phyloP scores from a whole-genome alignment of 2,797 vertebrate species.

The Oryzias dopingdopingensis region DNA sequence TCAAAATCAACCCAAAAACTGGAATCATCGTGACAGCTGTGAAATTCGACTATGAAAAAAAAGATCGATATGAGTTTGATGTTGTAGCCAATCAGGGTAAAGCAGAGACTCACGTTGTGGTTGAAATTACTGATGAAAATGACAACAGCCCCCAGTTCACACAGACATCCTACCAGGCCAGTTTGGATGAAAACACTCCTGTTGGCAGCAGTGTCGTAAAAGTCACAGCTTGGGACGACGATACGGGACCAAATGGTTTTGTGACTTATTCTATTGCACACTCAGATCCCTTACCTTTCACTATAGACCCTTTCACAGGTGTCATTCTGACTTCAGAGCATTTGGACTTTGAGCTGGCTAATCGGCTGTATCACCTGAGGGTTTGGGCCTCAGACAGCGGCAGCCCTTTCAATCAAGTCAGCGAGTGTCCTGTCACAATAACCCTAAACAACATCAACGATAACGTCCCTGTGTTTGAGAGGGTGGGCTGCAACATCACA shows the following conservation, averaged over 20 bases:
- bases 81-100: conserved; percentile 77
- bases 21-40: conserved; percentile 85
- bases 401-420: conserved; percentile 86
- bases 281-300: conserved; percentile 81
- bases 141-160: conserved; percentile 87
- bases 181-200: conserved; percentile 86
- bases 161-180: conserved; percentile 79
- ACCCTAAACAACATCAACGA: conserved; percentile 92
- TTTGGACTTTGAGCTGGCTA: conserved; percentile 95
- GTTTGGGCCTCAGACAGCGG: conserved; percentile 95
- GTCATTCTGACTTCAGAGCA: conserved; percentile 85
- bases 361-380: conserved; percentile 85
- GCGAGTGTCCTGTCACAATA: conserved; percentile 85
- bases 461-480: conserved; percentile 90
- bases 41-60: conserved; percentile 80
- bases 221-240: conserved; percentile 84
- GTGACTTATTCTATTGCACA: conserved; percentile 87
- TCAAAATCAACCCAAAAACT: conserved; percentile 85
- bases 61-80: conserved; percentile 84
- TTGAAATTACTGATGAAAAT: conserved; percentile 88
- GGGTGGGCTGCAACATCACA: conserved; percentile 86
- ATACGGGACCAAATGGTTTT: conserved; percentile 84
- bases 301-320: conserved; percentile 87
- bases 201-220: conserved; percentile 86
- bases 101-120: conserved; percentile 74